These are phyloP conservation scores for Elephantulus edwardii DNA, from an alignment of 2,113 vertebrate species.

Conservation along the genomic window DNA sequence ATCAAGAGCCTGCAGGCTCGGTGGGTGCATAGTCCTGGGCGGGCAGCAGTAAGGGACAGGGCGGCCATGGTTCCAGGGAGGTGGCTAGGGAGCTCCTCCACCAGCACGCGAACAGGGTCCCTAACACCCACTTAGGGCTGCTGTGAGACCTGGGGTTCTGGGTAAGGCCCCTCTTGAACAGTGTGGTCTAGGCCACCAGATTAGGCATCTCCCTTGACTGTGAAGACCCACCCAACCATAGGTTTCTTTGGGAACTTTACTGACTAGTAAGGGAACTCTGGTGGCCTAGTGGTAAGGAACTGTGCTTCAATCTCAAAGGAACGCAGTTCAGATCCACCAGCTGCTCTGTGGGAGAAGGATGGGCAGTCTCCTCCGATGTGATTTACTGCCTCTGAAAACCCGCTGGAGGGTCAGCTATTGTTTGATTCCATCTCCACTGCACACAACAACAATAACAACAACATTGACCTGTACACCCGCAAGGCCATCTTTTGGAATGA, in stretches of 20 bases:
- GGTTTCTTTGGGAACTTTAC: not conserved
- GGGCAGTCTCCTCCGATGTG: no score
- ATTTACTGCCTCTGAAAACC: no score
- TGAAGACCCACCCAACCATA: not conserved
- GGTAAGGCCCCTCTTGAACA: not conserved
- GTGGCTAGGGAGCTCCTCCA: not conserved
- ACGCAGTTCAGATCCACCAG: no score
- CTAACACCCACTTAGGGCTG: not conserved
- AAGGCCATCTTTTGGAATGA: not conserved
- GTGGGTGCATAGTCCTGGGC: constrained; percentile 68
- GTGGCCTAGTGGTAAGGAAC: no score
- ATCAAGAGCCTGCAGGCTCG: constrained; percentile 97
- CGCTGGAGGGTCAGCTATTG: no score
- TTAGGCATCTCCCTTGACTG: not conserved
- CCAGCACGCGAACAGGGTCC: accelerated
- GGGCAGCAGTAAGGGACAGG: not conserved
- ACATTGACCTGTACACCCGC: not conserved
- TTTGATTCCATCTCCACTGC: no score
- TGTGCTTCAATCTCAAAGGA: no score
- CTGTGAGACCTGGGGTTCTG: not conserved
- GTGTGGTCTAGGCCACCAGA: accelerated
- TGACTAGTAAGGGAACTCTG: no score
- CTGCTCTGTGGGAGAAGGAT: no score
- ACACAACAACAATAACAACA: no score
- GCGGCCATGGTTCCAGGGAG: accelerated